Conservation (phyloP, 1,140 invertebrate genomes). For the Brachionus calyciflorus region DNA sequence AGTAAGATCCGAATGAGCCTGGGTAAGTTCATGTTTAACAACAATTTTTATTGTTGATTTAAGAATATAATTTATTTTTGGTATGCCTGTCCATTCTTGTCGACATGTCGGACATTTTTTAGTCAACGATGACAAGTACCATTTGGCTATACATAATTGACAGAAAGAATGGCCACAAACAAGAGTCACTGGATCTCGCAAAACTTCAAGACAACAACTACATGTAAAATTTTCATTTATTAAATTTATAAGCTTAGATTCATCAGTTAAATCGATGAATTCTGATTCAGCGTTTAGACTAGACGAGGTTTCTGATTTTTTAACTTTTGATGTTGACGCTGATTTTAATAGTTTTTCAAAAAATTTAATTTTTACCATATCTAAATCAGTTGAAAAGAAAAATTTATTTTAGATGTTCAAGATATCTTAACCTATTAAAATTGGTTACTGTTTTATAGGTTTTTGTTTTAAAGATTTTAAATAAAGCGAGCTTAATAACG, state of each 20-base stretch:
- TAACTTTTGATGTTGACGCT: not conserved
- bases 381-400: no score
- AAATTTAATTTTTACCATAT: not conserved
- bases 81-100: conserved; percentile 3
- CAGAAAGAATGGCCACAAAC: conserved; percentile 42
- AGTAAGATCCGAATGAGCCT: not conserved
- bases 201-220: conserved; percentile 38
- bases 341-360: not conserved
- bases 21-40: not conserved
- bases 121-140: not conserved
- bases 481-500: no score
- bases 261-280: no score
- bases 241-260: not conserved
- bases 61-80: not conserved
- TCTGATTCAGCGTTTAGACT: not conserved
- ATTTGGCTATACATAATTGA: conserved; percentile 33
- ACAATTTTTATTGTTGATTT: conserved; percentile 6
- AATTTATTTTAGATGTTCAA: no score
- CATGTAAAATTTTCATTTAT: conserved; percentile 26
- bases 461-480: no score
- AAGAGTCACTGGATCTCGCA: not conserved
- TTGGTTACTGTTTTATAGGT: no score
- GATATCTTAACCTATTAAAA: no score
- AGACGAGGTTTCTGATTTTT: not conserved
- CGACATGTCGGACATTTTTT: conserved; percentile 36